These are phyloP conservation scores for Drosophila melanica DNA, from an alignment of 1,140 invertebrate genomes.

Conservation along the genomic window DNA sequence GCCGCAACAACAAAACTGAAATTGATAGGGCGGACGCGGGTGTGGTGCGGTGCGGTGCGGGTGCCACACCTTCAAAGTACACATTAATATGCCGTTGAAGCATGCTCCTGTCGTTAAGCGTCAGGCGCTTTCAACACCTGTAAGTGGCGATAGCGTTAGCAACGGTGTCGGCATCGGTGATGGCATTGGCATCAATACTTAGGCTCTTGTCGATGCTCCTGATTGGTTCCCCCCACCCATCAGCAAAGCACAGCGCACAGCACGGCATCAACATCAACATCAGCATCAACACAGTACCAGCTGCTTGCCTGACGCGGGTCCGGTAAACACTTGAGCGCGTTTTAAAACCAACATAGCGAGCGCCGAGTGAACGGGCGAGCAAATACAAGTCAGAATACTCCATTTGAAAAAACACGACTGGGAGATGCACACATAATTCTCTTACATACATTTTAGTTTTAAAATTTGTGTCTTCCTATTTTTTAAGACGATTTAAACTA, in stretches of 20 bases:
- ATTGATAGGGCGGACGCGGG: background rate
- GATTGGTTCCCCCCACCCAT: background rate
- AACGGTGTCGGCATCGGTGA: background rate
- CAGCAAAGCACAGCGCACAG: background rate
- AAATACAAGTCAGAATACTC: background rate
- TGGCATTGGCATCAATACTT: conserved; percentile 4
- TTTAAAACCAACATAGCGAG: conserved; percentile 11
- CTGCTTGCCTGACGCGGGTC: background rate
- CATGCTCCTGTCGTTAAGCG: conserved; percentile 57
- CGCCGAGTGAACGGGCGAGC: background rate
- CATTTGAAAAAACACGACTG: too few relatives aligned
- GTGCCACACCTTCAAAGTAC: conserved; percentile 19
- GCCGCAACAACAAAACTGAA: conserved; percentile 7
- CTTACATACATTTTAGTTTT: too few relatives aligned
- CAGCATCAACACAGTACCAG: background rate
- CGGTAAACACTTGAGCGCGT: conserved; percentile 17
- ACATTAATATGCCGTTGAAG: conserved; percentile 65
- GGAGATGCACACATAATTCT: too few relatives aligned
- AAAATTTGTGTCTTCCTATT: too few relatives aligned
- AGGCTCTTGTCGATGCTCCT: conserved; percentile 7
- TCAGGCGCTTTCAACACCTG: conserved; percentile 51
- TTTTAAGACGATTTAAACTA: too few relatives aligned
- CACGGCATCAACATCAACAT: background rate
- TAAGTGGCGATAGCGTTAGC: conserved; percentile 25
- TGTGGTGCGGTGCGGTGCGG: background rate